Percentiles rank a stretch among this genome's conserved stretches.
Conservation (phyloP, 1,140 invertebrate genomes). For the Formica exsecta region DNA sequence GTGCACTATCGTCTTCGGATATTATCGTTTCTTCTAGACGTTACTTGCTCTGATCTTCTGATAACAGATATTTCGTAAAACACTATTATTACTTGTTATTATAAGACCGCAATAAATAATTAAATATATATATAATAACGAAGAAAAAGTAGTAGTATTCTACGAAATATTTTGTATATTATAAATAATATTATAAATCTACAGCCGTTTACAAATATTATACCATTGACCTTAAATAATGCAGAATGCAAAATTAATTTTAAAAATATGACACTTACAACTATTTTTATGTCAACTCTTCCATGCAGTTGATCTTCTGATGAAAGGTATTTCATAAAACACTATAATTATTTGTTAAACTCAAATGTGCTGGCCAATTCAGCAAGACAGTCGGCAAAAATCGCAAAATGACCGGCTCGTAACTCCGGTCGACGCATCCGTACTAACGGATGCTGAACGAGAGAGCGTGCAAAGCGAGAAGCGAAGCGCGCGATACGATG, state of each 20-base stretch:
- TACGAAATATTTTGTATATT: background rate
- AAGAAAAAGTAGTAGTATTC: background rate
- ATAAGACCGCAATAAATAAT: background rate
- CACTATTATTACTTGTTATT: background rate
- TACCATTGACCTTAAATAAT: conserved; percentile 9
- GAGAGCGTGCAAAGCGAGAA: conserved; percentile 38
- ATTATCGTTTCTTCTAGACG: conserved; percentile 13
- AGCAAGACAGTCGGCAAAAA: conserved; percentile 51
- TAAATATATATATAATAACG: background rate
- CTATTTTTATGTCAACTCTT: conserved; percentile 16
- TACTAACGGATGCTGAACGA: conserved; percentile 34
- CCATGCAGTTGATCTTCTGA: background rate
- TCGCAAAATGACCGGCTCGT: conserved; percentile 62
- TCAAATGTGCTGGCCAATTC: background rate
- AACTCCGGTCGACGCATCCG: conserved; percentile 54
- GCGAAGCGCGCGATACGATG: conserved; percentile 35
- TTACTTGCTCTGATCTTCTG: conserved; percentile 36
- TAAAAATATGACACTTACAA: conserved; percentile 26
- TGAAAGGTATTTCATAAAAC: too few species aligned
- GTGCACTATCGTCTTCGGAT: conserved; percentile 38
- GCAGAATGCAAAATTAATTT: conserved; percentile 24
- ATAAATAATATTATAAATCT: conserved; percentile 32
- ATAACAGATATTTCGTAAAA: conserved; percentile 60
- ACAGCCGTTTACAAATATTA: background rate
- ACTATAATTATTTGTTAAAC: too few species aligned